Evolutionary conservation across 64 coral and sea anemone genomes (phyloP).

Genomic region (Pocillopora damicornis): DNA sequence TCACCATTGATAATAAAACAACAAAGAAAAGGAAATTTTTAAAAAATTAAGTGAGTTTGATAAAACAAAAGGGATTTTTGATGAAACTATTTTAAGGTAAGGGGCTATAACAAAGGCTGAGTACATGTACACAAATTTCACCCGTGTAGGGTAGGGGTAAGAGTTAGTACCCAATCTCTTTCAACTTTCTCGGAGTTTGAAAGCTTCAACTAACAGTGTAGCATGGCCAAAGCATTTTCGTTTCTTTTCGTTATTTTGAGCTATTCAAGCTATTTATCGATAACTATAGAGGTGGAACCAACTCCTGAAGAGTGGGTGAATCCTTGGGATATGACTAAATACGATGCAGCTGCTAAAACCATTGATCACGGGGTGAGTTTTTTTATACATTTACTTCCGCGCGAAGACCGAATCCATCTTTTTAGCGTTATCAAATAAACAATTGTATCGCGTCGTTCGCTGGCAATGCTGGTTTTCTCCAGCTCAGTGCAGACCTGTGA

Average conservation of each 20-base stretch:
- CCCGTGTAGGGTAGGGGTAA: no score
- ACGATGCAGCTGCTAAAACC: conserved; percentile 14
- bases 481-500: no score
- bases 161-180: neutral
- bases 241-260: neutral
- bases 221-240: neutral
- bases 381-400: neutral
- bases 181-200: neutral
- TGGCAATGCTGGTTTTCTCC: no score
- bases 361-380: neutral
- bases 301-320: conserved; percentile 46
- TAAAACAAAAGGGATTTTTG: no score
- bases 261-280: neutral
- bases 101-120: no score
- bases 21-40: no score
- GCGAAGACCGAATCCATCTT: conserved; percentile 13
- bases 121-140: no score
- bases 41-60: no score
- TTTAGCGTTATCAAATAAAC: neutral
- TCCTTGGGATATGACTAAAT: conserved; percentile 57
- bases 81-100: no score
- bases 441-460: no score
- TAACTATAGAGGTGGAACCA: neutral
- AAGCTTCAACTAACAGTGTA: neutral
- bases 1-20: no score